Evolutionary conservation across 2,888 invertebrate genomes (phyloP).

Genomic region (Ennomos quercinarius): DNA sequence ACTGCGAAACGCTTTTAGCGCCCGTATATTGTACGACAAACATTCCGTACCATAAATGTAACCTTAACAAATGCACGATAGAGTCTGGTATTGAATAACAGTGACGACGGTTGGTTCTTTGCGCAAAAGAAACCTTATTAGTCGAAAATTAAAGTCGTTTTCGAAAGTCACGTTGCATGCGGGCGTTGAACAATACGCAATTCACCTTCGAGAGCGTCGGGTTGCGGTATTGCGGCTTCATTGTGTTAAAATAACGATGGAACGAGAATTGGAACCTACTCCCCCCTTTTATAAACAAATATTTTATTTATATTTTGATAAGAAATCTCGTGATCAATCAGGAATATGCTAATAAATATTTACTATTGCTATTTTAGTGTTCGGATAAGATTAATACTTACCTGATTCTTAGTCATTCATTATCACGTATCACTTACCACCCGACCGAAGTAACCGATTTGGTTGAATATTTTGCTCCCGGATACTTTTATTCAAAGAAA

Average conservation of each 20-base stretch:
- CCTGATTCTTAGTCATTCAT: too few species aligned
- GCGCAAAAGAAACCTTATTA: constrained; percentile 79
- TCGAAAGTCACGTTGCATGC: constrained; percentile 78
- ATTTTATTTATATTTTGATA: constrained; percentile 56
- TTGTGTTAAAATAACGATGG: constrained; percentile 83
- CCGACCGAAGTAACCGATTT: too few species aligned
- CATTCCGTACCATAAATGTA: constrained; percentile 41
- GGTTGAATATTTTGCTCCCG: too few species aligned
- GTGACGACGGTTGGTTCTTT: constrained; percentile 44
- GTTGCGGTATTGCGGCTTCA: constrained; percentile 85
- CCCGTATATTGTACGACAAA: constrained; percentile 65
- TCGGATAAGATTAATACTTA: too few species aligned
- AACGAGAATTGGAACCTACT: constrained; percentile 73
- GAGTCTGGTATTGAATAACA: constrained; percentile 48
- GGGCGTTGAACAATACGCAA: constrained; percentile 84
- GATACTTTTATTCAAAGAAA: too few species aligned
- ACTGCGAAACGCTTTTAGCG: constrained; percentile 85
- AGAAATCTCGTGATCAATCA: constrained; percentile 49
- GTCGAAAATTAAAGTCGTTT: constrained; percentile 76
- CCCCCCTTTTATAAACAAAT: constrained; percentile 66
- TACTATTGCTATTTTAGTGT: too few species aligned
- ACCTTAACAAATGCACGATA: constrained; percentile 44
- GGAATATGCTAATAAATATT: too few species aligned
- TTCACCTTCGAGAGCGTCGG: constrained; percentile 84
- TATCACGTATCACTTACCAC: too few species aligned